Evolutionary conservation across 2,888 invertebrate genomes (phyloP).

Genomic region (Invenusta paracnida): DNA sequence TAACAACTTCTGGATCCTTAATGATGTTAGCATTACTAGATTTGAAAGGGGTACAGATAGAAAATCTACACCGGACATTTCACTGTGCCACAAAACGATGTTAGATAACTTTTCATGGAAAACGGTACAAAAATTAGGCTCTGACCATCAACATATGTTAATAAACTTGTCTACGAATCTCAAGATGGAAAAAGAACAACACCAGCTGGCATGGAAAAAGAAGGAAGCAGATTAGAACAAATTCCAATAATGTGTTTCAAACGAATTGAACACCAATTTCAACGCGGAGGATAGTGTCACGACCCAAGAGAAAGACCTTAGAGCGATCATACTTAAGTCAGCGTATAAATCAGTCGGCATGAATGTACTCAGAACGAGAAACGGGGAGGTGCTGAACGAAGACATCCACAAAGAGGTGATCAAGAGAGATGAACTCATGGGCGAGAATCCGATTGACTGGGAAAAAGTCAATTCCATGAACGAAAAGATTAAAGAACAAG

Average conservation of each 20-base stretch:
- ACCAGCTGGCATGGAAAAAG: neutral
- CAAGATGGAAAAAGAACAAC: neutral
- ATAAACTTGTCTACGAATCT: neutral
- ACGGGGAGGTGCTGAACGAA: neutral
- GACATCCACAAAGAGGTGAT: neutral
- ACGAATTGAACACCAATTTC: neutral
- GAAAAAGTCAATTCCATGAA: neutral
- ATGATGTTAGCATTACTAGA: neutral
- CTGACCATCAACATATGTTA: neutral
- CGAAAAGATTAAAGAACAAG: neutral
- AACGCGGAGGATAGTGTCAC: neutral
- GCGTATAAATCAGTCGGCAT: neutral
- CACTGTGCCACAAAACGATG: neutral
- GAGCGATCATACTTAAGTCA: neutral
- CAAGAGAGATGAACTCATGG: neutral
- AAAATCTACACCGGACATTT: neutral
- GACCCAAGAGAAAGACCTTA: neutral
- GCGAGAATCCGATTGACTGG: neutral
- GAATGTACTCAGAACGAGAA: neutral
- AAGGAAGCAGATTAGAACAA: neutral
- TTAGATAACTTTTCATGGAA: neutral
- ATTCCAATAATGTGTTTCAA: neutral
- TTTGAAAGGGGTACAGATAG: neutral
- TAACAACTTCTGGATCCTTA: neutral
- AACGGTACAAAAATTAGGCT: neutral